Evolutionary conservation across 2,797 vertebrate genomes (phyloP).

Genomic region (Luscinia megarhynchos): DNA sequence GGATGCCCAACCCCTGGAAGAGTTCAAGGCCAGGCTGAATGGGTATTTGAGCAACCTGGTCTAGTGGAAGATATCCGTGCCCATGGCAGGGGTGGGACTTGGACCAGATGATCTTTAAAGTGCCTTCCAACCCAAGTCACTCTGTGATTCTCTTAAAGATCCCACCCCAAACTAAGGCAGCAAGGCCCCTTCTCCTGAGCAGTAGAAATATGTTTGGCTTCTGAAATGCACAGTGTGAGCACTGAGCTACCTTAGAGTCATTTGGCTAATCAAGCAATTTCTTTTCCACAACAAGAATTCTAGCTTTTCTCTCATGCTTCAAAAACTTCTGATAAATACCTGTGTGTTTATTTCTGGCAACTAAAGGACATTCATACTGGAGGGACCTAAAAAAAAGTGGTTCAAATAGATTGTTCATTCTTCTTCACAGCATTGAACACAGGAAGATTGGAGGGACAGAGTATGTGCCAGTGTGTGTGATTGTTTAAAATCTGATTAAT

Average conservation of each 20-base stretch:
- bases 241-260: neutral
- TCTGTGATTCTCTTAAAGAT: neutral
- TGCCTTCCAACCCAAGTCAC: neutral
- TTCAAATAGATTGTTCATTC: neutral
- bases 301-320: neutral
- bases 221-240: neutral
- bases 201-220: neutral
- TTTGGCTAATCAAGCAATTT: neutral
- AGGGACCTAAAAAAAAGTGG: neutral
- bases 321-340: neutral
- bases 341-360: neutral
- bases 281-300: neutral
- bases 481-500: neutral
- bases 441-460: neutral
- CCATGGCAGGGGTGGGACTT: neutral
- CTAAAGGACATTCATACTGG: neutral
- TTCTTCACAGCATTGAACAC: neutral
- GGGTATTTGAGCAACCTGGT: neutral
- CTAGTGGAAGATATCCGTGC: neutral
- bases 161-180: rapidly evolving
- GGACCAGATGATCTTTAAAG: neutral
- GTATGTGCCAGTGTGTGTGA: neutral
- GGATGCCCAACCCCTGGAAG: neutral
- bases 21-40: neutral
- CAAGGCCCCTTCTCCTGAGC: neutral